These are phyloP conservation scores for Epizoanthus stellaris DNA, from an alignment of 92 coral and sea anemone species.

Conservation along the genomic window DNA sequence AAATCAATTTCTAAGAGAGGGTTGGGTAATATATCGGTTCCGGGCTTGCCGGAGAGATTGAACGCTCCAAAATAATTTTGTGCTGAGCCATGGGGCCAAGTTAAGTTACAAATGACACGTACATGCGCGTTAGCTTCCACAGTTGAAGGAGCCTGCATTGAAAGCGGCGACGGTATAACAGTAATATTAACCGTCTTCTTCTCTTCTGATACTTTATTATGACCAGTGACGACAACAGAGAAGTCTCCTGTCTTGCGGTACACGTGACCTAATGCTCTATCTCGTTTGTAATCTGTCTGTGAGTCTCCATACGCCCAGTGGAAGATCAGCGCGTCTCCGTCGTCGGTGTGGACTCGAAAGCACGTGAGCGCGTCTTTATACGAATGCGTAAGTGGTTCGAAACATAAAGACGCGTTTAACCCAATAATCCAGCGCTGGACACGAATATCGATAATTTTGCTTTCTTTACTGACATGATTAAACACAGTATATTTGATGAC, in stretches of 20 bases:
- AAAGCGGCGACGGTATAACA: constrained; percentile 68
- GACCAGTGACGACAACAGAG: constrained; percentile 54
- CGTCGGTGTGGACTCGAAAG: constrained; percentile 34
- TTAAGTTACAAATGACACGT: constrained; percentile 54
- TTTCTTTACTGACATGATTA: constrained; percentile 57
- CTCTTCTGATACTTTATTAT: constrained; percentile 54
- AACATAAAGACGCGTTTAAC: constrained; percentile 62
- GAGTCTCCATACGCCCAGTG: constrained; percentile 56
- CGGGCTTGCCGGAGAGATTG: constrained; percentile 52
- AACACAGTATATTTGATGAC: constrained; percentile 31
- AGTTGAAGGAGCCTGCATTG: constrained; percentile 39
- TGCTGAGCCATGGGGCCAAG: constrained; percentile 71
- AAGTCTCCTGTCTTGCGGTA: constrained; percentile 38
- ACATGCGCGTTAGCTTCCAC: constrained; percentile 46
- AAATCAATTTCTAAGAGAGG: constrained; percentile 41
- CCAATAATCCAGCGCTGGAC: constrained; percentile 71
- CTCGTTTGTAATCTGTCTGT: background rate
- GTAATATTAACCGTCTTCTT: background rate
- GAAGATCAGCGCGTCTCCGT: constrained; percentile 57
- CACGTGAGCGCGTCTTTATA: constrained; percentile 64
- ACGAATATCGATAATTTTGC: background rate
- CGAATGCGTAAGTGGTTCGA: constrained; percentile 71
- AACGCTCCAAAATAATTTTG: constrained; percentile 50
- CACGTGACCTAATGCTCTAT: constrained; percentile 12
- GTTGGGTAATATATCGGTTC: constrained; percentile 42